Evolutionary conservation across 2,797 vertebrate species (phyloP), one percentile per base, ranked within the genome.

Genomic region (Meriones psammophilus): DNA sequence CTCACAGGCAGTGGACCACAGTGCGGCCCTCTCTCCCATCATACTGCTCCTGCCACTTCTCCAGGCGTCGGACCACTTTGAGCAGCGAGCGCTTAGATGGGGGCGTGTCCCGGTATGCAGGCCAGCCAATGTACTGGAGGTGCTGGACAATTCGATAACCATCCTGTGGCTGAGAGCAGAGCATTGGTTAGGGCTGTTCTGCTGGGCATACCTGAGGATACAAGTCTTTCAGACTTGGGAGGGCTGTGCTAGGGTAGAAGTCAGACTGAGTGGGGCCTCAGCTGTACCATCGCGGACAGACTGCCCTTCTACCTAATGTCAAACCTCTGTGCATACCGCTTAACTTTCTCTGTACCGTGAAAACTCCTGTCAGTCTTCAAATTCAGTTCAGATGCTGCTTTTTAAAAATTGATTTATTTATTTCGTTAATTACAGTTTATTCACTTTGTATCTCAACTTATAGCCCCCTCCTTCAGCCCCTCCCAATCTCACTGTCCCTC

Each of bases 51-150:
- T 99, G 99, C 99, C 99, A 99, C 98, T 99, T 99, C 93, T 99
- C 99, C 98, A 99, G 96, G 96, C 99, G 98, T 92, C 99, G 97
- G 83, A 99, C 99, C 98, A 99, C 98, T 98, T 99, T 99, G 74
- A 99, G 99, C 96, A 99, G 99, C 58, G 99, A 99, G 95, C 99
- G 99, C 85, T 99, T 99, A 69, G 99, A 99, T 85, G 99, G 99
- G 0, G 99, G 99, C 0, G 99, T 99, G 98, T 99, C 99, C 97
- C 99, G 98, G 98, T 99, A 99, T 0, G 99, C 99, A 0, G 99
- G 99, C 99, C 99, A 99, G 97, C 99, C 99, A 2, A 99, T 99
- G 98, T 99, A 99, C 98, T 99, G 99, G 96, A 99, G 99, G 97
- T 99, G 99, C 98, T 99, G 99, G 87, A 99, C 99, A 85, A 99